These are phyloP conservation scores for Rhadinocentrus ornatus DNA, from an alignment of 2,797 vertebrate species.

Conservation along the genomic window DNA sequence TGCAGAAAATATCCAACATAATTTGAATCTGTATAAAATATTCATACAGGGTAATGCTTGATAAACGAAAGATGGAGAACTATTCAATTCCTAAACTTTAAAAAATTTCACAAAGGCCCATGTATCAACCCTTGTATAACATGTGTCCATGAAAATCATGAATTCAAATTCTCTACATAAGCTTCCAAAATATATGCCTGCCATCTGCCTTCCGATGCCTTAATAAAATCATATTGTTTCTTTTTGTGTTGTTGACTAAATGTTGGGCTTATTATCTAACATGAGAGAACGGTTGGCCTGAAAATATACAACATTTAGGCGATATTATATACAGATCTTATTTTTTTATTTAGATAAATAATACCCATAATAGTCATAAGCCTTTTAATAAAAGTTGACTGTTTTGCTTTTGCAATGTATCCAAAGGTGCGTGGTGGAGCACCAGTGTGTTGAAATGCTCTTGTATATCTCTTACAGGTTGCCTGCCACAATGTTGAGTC, in stretches of 20 bases:
- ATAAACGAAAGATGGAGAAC: neutral
- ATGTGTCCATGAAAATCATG: neutral
- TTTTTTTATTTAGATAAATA: no score
- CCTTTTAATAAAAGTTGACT: neutral
- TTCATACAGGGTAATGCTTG: neutral
- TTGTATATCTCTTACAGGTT: constrained; percentile 62
- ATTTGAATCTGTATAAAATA: neutral
- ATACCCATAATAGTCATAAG: neutral
- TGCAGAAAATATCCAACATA: neutral
- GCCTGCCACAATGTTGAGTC: constrained; percentile 91
- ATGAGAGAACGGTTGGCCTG: no score
- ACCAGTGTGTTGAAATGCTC: constrained; percentile 8
- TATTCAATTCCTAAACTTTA: neutral
- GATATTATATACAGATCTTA: neutral
- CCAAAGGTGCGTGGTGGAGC: constrained; percentile 9
- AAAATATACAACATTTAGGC: neutral
- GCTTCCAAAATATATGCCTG: neutral
- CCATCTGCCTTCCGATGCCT: neutral
- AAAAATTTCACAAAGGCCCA: neutral
- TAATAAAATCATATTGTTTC: neutral
- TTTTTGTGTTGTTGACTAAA: neutral
- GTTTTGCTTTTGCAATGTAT: neutral
- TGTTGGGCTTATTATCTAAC: neutral
- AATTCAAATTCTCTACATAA: neutral
- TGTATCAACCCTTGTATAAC: no score